Conservation (phyloP, 2,888 invertebrate genomes). For the Pristionchus exspectatus region DNA sequence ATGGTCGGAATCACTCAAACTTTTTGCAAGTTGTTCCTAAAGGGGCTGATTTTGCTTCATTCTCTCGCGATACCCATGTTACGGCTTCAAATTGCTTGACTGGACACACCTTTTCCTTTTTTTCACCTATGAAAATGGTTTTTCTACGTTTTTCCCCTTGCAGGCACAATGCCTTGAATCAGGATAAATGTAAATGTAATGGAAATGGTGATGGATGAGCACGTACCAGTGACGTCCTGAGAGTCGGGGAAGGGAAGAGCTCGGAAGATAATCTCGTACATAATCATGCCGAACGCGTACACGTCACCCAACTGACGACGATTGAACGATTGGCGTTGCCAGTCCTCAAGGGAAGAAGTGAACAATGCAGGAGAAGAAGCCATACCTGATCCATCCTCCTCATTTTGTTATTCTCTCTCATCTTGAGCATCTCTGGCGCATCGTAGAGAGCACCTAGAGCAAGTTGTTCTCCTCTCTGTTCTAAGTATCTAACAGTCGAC, state of each 20-base stretch:
- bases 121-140: no score
- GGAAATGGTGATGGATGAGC: no score
- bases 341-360: neutral
- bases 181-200: no score
- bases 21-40: no score
- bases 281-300: slow-evolving; percentile 76
- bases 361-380: neutral
- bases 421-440: slow-evolving; percentile 77
- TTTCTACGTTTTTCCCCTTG: no score
- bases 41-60: no score
- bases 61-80: no score
- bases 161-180: no score
- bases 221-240: slow-evolving; percentile 68
- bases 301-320: slow-evolving; percentile 74
- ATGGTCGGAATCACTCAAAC: no score
- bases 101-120: no score
- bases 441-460: slow-evolving; percentile 66
- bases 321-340: neutral
- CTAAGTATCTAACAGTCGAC: no score
- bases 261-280: slow-evolving; percentile 76
- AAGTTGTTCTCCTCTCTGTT: neutral
- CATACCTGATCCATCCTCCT: slow-evolving; percentile 67
- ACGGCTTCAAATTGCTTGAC: neutral
- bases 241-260: slow-evolving; percentile 73
- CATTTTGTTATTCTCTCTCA: slow-evolving; percentile 72